Evolutionary conservation across 2,113 vertebrate species (phyloP).

Genomic region (Sylvilagus bachmani): DNA sequence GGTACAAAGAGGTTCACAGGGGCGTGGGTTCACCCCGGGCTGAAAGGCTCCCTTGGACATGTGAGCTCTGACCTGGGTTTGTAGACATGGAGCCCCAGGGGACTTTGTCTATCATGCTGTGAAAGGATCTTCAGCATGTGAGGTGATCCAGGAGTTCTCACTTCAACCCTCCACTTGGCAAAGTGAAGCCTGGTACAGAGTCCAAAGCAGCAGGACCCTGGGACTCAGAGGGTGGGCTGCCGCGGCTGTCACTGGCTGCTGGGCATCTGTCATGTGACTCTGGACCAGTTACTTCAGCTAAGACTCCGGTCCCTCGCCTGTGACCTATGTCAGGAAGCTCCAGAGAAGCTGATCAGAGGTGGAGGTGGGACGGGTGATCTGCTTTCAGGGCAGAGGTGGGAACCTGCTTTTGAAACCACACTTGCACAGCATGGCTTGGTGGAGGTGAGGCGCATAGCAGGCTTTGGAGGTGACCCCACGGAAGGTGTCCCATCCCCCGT

Average conservation of each 20-base stretch:
- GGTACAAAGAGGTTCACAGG: neutral
- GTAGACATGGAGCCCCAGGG: neutral
- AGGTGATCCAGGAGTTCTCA: neutral
- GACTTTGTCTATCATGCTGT: neutral
- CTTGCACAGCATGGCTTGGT: too few species aligned
- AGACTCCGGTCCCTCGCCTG: neutral
- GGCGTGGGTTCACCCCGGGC: neutral
- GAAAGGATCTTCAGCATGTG: neutral
- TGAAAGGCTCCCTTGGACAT: neutral
- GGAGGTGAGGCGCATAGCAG: too few species aligned
- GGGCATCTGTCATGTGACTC: neutral
- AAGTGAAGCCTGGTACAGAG: fast-evolving
- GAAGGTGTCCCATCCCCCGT: neutral
- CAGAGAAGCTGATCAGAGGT: neutral
- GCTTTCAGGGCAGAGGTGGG: neutral
- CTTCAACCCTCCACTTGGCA: neutral
- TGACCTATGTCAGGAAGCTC: neutral
- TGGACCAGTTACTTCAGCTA: neutral
- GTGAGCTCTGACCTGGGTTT: neutral
- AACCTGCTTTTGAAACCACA: neutral
- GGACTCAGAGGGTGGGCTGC: neutral
- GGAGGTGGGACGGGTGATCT: fast-evolving
- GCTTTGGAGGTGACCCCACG: neutral
- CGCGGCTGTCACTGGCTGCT: fast-evolving
- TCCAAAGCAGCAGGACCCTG: neutral